Conservation (phyloP, 1,140 invertebrate genomes). For the Drosophila tsacasi region DNA sequence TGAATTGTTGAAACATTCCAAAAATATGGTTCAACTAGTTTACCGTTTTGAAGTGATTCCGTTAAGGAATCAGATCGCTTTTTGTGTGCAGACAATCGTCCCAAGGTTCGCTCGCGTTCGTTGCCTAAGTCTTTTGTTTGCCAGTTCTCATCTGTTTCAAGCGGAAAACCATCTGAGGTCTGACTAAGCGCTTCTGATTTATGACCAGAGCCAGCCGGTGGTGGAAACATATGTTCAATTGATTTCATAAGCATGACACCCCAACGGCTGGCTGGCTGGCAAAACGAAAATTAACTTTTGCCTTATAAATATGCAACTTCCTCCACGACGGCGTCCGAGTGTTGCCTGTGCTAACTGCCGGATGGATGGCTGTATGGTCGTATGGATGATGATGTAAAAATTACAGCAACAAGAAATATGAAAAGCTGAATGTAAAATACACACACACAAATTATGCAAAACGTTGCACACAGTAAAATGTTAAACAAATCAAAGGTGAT, state of each 20-base stretch:
- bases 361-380: slow-evolving; percentile 5
- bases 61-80: slow-evolving; percentile 12
- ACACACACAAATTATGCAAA: slow-evolving; percentile 72
- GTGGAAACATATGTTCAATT: slow-evolving; percentile 77
- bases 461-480: slow-evolving; percentile 21
- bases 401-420: slow-evolving; percentile 43
- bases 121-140: slow-evolving; percentile 74
- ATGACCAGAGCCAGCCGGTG: slow-evolving; percentile 51
- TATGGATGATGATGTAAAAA: slow-evolving; percentile 65
- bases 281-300: slow-evolving; percentile 55
- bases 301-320: slow-evolving; percentile 82
- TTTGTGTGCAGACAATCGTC: slow-evolving; percentile 7
- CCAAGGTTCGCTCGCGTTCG: slow-evolving; percentile 44
- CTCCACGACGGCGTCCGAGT: slow-evolving; percentile 60
- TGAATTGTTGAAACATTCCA: slow-evolving; percentile 14
- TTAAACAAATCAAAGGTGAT: background rate
- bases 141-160: slow-evolving; percentile 64
- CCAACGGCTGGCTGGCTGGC: slow-evolving; percentile 31
- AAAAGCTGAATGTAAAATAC: slow-evolving; percentile 68
- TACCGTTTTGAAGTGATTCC: slow-evolving; percentile 13
- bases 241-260: slow-evolving; percentile 81
- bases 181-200: slow-evolving; percentile 81
- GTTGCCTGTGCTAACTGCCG: slow-evolving; percentile 25
- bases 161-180: slow-evolving; percentile 30
- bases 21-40: slow-evolving; percentile 9